phyloP scores from a whole-genome alignment of 1,140 invertebrate species.

The Elymnias hypermnestra region DNA sequence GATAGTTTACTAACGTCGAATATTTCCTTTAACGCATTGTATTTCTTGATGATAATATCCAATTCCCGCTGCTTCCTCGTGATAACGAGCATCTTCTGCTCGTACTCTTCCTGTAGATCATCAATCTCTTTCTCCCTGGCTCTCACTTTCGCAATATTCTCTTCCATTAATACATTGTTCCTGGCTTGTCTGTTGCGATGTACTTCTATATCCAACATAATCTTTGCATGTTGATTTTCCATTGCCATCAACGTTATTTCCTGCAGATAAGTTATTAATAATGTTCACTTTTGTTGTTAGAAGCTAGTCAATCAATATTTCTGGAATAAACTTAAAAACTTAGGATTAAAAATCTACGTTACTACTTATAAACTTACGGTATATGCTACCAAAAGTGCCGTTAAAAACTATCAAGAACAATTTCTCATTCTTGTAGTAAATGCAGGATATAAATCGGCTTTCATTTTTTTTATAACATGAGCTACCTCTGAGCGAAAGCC shows the following conservation, averaged over 20 bases:
- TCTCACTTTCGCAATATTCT: slow-evolving; percentile 52
- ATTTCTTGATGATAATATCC: slow-evolving; percentile 75
- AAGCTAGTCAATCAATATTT: no score
- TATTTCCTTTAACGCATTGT: slow-evolving; percentile 71
- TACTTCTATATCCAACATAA: slow-evolving; percentile 79
- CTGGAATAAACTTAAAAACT: no score
- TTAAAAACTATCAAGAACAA: no score
- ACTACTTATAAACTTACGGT: no score
- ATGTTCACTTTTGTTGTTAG: no score
- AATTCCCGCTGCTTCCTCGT: slow-evolving; percentile 76
- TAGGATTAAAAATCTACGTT: no score
- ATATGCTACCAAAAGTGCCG: no score
- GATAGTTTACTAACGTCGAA: slow-evolving; percentile 68
- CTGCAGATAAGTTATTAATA: slow-evolving; percentile 26
- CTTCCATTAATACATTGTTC: slow-evolving; percentile 56
- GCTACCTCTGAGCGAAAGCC: no score
- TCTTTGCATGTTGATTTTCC: slow-evolving; percentile 80
- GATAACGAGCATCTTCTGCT: slow-evolving; percentile 61
- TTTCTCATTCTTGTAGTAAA: no score
- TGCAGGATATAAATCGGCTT: no score
- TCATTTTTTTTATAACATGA: no score
- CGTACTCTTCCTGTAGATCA: slow-evolving; percentile 73
- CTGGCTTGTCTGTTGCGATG: slow-evolving; percentile 62
- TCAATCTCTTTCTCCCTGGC: slow-evolving; percentile 65
- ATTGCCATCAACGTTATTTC: slow-evolving; percentile 79